Percentiles rank a stretch among this genome's conserved stretches.
These are phyloP conservation scores for Thalassophryne amazonica DNA, from an alignment of 2,797 vertebrate genomes.

Conservation along the genomic window DNA sequence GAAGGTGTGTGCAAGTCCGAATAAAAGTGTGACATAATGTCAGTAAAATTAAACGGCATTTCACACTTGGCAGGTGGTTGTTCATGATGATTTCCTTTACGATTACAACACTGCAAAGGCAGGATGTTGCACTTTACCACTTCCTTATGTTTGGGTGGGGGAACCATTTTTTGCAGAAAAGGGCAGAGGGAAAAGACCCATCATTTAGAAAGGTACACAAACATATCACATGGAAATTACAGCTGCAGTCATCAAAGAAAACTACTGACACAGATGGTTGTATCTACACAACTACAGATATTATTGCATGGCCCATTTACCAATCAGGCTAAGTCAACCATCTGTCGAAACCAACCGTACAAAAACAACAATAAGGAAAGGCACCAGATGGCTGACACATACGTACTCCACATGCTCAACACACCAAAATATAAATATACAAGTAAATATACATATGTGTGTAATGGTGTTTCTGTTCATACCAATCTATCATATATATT, in stretches of 20 bases:
- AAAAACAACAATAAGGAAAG: too few species aligned
- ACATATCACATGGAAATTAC: not conserved
- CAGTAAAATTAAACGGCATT: not conserved
- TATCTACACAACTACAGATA: not conserved
- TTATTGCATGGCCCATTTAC: too few species aligned
- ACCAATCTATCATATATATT: too few species aligned
- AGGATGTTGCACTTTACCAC: conserved; percentile 68
- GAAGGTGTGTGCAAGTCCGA: not conserved
- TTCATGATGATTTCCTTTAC: conserved; percentile 48
- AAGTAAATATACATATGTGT: too few species aligned
- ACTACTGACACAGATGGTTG: not conserved
- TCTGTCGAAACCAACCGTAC: too few species aligned
- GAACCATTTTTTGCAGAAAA: not conserved
- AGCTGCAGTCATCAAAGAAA: not conserved
- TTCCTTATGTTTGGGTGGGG: conserved; percentile 51
- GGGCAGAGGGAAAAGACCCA: not conserved
- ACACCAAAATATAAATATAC: too few species aligned
- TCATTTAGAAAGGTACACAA: not conserved
- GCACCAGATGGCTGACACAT: too few species aligned
- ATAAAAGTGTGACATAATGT: not conserved
- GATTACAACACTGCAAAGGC: conserved; percentile 54
- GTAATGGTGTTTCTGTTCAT: too few species aligned
- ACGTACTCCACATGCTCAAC: too few species aligned
- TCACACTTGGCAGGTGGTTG: conserved; percentile 19
- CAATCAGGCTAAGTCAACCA: too few species aligned